These are phyloP conservation scores for Drosophila pallidifrons DNA, from an alignment of 1,140 invertebrate genomes.

Conservation along the genomic window DNA sequence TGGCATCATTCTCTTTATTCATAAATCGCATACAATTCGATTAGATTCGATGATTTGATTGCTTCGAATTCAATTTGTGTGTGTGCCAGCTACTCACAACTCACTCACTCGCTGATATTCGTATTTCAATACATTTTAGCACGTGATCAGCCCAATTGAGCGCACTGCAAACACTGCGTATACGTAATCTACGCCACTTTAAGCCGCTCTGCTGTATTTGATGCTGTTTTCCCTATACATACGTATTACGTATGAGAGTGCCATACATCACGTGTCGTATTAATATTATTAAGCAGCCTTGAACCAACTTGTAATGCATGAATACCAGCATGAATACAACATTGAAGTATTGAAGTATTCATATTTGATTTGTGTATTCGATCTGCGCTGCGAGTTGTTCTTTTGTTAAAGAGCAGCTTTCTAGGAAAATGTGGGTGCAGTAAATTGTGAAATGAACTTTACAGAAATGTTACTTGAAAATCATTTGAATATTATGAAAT, in stretches of 20 bases:
- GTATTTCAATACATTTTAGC: constrained; percentile 45
- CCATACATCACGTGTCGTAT: constrained; percentile 14
- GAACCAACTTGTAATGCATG: constrained; percentile 7
- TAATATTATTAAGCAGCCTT: constrained; percentile 18
- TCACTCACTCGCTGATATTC: too few species aligned
- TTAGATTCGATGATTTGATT: constrained; percentile 63
- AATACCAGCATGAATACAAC: background rate
- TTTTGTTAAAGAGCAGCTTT: background rate
- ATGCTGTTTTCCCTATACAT: background rate
- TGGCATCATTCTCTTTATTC: constrained; percentile 61
- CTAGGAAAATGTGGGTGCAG: too few species aligned
- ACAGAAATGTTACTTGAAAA: background rate
- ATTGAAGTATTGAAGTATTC: background rate
- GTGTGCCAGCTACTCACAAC: constrained; percentile 34
- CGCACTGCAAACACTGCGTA: constrained; percentile 20
- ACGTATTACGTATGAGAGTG: background rate
- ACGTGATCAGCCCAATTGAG: constrained; percentile 36
- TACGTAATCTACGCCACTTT: constrained; percentile 7
- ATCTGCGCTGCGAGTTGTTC: background rate
- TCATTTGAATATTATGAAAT: background rate
- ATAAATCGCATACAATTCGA: constrained; percentile 60
- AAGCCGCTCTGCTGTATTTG: background rate
- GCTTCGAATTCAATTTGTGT: constrained; percentile 56
- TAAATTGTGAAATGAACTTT: background rate
- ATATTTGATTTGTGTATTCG: background rate